Evolutionary conservation across 2,888 invertebrate species (phyloP), one percentile per base, ranked within the genome.

Genomic region (Ochropleura leucogaster): DNA sequence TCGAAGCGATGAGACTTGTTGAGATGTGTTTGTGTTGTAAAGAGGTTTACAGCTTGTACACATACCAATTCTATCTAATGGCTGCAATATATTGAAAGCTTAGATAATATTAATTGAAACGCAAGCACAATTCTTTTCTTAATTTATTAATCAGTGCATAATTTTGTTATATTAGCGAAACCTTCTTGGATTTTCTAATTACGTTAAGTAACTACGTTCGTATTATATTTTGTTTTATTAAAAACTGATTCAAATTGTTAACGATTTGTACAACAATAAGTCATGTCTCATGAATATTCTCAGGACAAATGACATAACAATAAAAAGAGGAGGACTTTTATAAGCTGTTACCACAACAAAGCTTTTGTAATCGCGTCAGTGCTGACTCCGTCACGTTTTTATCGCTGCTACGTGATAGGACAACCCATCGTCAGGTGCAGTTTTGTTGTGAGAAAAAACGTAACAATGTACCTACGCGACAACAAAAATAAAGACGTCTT

Each of bases 331-430:
- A 70, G 67, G 67, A 64, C 64, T 79, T 80, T 79, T 77, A 66
- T 79, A 76, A 74, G 74, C 60, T 75, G 72, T 84, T 75, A 72
- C 74, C 83, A 62, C 76, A 79, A 80, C 72, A 82, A 77, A 79
- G 73, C 84, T 70, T 85, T 83, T 80, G 81, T 84, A 73, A 84
- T 81, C 87, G 77, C 80, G 83, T 81, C 74, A 76, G 80, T 66
- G 70, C 74, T 74, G 70, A 79, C 60, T 81, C 75, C 72, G 80
- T 87, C 83, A 84, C 85, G 82, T 82, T 85, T 89, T 89, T 89
- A 88, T 88, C 76, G 75, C 64, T 46, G 53, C 72, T 88, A 88
- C 88, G 88, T 88, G 88, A 85, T 88, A 82, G 77, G 72, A 74
- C 77, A 77, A 20, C 70, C 76, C 80, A 72, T 82, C 84, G 80